phyloP scores from a whole-genome alignment of 2,888 invertebrate species.

The Stenurella melanura region DNA sequence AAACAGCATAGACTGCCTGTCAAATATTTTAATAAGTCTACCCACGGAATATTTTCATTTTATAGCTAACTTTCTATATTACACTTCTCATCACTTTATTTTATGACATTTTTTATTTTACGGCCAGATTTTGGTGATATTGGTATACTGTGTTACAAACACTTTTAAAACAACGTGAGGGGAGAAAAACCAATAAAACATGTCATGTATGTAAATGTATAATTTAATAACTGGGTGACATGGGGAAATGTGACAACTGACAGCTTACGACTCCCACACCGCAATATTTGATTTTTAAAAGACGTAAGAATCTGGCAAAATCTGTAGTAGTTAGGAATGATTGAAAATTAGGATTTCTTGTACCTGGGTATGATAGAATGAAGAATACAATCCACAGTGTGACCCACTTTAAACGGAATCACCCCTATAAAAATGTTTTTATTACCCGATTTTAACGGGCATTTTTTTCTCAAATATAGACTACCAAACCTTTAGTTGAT shows the following conservation, averaged over 20 bases:
- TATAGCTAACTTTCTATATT: slow-evolving; percentile 4
- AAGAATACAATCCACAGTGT: too few relatives aligned
- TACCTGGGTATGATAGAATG: too few relatives aligned
- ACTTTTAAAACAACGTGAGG: neutral
- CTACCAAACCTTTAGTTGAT: too few relatives aligned
- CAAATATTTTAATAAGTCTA: neutral
- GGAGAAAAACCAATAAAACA: slow-evolving; percentile 8
- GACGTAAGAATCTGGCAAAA: neutral
- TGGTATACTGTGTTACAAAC: neutral
- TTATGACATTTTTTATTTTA: slow-evolving; percentile 12
- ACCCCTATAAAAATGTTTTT: too few relatives aligned
- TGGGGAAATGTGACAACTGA: neutral
- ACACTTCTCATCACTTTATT: slow-evolving; percentile 23
- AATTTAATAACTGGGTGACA: neutral
- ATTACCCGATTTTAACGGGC: too few relatives aligned
- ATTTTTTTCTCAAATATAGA: too few relatives aligned
- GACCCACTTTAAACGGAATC: too few relatives aligned
- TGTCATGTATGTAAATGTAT: neutral
- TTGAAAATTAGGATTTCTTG: neutral
- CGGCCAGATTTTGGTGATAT: slow-evolving; percentile 2
- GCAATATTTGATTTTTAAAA: neutral
- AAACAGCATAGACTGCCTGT: neutral
- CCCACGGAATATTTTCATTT: neutral
- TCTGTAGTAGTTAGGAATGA: neutral
- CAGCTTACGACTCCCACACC: neutral